Conservation (phyloP, 2,113 vertebrate genomes). For the Ameiurus melas region DNA sequence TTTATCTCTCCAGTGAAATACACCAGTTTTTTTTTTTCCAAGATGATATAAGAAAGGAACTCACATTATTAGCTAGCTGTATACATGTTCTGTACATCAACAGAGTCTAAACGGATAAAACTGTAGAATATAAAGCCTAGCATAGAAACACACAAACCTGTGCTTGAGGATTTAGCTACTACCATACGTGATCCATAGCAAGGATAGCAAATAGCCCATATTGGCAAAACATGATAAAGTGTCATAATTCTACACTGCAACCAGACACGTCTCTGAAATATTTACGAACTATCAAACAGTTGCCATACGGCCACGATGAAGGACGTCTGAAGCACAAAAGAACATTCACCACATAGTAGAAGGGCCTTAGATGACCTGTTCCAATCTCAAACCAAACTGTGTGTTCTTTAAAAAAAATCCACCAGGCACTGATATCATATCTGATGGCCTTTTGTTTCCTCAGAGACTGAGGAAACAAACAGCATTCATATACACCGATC, state of each 20-base stretch:
- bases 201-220: neutral
- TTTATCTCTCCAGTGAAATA: constrained; percentile 1
- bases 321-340: neutral
- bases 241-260: neutral
- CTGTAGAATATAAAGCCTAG: neutral
- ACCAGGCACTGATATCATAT: constrained; percentile 57
- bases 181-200: neutral
- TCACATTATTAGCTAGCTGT: neutral
- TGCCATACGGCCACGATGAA: neutral
- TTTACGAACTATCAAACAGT: neutral
- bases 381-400: constrained; percentile 51
- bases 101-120: neutral
- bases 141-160: neutral
- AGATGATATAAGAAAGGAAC: neutral
- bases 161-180: neutral
- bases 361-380: neutral
- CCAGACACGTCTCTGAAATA: neutral
- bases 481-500: neutral
- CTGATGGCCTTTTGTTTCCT: constrained; percentile 42
- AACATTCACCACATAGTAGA: neutral
- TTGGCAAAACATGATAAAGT: neutral
- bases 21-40: neutral
- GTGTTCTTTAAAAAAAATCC: constrained; percentile 52
- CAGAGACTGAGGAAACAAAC: neutral
- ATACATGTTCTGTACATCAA: neutral